These are phyloP conservation scores for zebrafish (Danio rerio) DNA, from an alignment of 2,113 vertebrate species.

Conservation along the genomic window DNA sequence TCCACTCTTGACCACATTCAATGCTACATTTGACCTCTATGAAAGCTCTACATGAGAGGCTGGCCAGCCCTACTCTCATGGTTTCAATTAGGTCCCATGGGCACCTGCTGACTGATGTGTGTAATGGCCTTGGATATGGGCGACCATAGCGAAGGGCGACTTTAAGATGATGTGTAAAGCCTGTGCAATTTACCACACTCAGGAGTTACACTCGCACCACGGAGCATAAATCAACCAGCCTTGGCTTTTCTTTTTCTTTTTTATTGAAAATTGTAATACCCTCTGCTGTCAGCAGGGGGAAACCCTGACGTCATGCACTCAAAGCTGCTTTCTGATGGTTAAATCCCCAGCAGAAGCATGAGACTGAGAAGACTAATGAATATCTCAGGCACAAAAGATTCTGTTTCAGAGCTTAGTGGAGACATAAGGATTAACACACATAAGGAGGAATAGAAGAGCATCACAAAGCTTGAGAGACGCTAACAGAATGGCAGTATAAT, in stretches of 20 bases:
- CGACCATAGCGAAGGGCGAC: background rate
- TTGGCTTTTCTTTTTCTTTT: background rate
- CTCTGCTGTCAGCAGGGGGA: slow-evolving; percentile 20
- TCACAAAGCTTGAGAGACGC: slow-evolving; percentile 13
- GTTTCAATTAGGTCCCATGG: slow-evolving; percentile 51
- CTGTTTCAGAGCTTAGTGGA: slow-evolving; percentile 23
- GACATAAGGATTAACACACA: slow-evolving; percentile 18
- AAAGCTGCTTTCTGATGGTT: background rate
- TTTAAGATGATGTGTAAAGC: slow-evolving; percentile 22
- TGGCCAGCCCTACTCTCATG: slow-evolving; percentile 28
- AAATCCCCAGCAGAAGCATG: slow-evolving; percentile 21
- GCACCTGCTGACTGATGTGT: slow-evolving; percentile 48
- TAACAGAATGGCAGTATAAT: slow-evolving; percentile 6
- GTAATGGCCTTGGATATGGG: slow-evolving; percentile 49
- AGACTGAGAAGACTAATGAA: slow-evolving; percentile 30
- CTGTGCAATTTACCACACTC: slow-evolving; percentile 23
- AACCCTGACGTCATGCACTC: background rate
- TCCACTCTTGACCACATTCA: slow-evolving; percentile 34
- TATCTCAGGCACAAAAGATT: slow-evolving; percentile 34
- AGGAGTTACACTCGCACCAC: slow-evolving; percentile 18
- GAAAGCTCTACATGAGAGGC: background rate
- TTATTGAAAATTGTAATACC: background rate
- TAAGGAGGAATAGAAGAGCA: background rate
- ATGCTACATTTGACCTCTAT: slow-evolving; percentile 51
- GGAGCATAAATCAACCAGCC: slow-evolving; percentile 8